Conservation (phyloP, 2,888 invertebrate species). For the Achlya flavicornis region DNA sequence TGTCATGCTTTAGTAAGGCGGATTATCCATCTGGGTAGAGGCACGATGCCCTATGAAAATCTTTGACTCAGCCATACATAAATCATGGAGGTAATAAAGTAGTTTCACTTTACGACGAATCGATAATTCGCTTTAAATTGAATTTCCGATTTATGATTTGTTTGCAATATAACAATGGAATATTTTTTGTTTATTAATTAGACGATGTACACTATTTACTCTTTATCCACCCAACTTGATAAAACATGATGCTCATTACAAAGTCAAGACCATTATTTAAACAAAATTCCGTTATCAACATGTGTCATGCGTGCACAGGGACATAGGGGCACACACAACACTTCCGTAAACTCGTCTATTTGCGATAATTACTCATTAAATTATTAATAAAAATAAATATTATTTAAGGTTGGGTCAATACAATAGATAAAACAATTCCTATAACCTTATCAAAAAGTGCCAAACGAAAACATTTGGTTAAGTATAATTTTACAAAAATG, state of each 20-base stretch:
- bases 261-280: slow-evolving; percentile 5
- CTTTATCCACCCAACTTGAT: background rate
- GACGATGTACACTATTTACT: background rate
- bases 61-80: too few species aligned
- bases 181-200: background rate
- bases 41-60: too few species aligned
- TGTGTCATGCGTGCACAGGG: background rate
- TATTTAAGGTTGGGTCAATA: slow-evolving; percentile 4
- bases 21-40: too few species aligned
- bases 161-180: background rate
- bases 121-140: background rate
- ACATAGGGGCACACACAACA: background rate
- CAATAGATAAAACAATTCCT: background rate
- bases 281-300: background rate
- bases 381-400: background rate
- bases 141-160: background rate
- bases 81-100: too few species aligned
- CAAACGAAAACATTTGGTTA: background rate
- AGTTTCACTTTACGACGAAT: background rate
- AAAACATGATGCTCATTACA: slow-evolving; percentile 6
- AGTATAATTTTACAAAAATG: too few species aligned
- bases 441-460: background rate
- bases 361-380: background rate
- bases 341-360: slow-evolving; percentile 6
- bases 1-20: too few species aligned